These are phyloP conservation scores for Parapsyche elsis DNA, from an alignment of 1,140 invertebrate genomes.

Conservation along the genomic window DNA sequence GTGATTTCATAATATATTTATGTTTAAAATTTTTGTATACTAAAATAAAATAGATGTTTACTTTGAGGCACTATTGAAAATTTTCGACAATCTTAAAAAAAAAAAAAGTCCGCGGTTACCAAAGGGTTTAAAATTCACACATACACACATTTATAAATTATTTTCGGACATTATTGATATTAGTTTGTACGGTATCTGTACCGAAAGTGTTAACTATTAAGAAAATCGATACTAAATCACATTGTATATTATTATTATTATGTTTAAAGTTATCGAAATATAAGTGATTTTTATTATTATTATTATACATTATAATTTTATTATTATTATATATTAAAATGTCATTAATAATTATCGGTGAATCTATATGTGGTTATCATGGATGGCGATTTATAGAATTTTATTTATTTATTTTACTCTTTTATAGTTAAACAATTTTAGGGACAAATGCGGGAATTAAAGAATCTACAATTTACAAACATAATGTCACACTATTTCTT, in stretches of 20 bases:
- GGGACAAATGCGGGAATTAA: background rate
- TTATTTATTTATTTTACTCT: conserved; percentile 38
- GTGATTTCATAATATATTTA: too few relatives aligned
- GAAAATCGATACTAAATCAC: conserved; percentile 43
- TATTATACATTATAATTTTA: conserved; percentile 48
- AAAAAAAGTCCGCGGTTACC: conserved; percentile 18
- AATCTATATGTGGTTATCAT: conserved; percentile 38
- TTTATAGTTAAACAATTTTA: conserved; percentile 10
- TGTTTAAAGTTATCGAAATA: conserved; percentile 53
- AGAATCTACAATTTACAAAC: background rate
- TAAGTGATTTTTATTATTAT: conserved; percentile 54
- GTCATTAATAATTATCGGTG: conserved; percentile 36
- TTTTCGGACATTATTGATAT: conserved; percentile 11
- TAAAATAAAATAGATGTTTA: too few relatives aligned
- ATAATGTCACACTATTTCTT: background rate
- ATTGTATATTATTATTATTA: conserved; percentile 54
- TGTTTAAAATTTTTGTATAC: too few relatives aligned
- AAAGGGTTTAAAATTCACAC: conserved; percentile 6
- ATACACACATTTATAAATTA: conserved; percentile 13
- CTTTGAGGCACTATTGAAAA: background rate
- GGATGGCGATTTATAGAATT: conserved; percentile 28
- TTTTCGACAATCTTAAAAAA: background rate
- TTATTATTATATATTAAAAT: conserved; percentile 43
- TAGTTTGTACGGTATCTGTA: background rate
- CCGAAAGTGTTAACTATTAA: conserved; percentile 40